Evolutionary conservation across 1,140 invertebrate species (phyloP).

Genomic region (Pseudomyrmex concolor): DNA sequence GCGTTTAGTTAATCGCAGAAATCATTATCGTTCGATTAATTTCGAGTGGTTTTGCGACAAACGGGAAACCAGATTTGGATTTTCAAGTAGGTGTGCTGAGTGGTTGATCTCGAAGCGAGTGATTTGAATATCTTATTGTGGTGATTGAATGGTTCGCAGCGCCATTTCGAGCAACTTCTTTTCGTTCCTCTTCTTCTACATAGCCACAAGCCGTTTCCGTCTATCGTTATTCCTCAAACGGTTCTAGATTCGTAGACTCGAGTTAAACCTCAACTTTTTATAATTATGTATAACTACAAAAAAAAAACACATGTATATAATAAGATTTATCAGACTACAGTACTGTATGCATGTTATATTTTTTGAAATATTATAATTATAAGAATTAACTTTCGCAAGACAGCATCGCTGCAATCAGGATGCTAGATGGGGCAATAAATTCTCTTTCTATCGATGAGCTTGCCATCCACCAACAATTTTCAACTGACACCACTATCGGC

Average conservation of each 20-base stretch:
- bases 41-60: constrained; percentile 2
- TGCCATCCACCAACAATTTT: constrained; percentile 4
- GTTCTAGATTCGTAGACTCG: not conserved
- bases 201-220: not conserved
- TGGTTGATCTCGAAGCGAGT: not conserved
- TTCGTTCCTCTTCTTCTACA: too few species aligned
- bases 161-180: not conserved
- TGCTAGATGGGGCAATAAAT: constrained; percentile 23
- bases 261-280: not conserved
- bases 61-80: not conserved
- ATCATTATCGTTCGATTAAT: constrained; percentile 1
- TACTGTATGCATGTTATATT: too few species aligned
- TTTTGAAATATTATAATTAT: too few species aligned
- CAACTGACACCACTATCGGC: not conserved
- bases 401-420: not conserved
- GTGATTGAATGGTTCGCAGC: not conserved
- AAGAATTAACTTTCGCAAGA: constrained; percentile 18
- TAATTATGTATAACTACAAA: too few species aligned
- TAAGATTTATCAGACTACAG: too few species aligned
- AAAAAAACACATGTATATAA: too few species aligned
- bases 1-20: not conserved
- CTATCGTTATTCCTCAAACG: not conserved
- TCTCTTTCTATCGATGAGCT: not conserved
- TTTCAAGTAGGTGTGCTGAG: not conserved
- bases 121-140: not conserved